These are phyloP conservation scores for Microctonus aethiopoides DNA, from an alignment of 2,888 invertebrate genomes.

Conservation along the genomic window DNA sequence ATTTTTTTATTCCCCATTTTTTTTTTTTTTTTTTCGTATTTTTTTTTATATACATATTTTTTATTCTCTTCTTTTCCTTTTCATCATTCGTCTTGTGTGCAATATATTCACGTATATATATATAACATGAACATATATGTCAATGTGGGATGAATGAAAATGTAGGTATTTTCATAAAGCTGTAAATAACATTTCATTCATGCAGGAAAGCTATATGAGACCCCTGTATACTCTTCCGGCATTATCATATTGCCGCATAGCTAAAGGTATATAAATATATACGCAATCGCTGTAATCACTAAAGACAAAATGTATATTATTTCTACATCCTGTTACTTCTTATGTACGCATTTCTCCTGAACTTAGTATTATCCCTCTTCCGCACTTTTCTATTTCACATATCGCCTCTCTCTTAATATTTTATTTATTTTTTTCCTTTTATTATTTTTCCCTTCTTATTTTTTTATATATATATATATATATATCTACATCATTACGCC, in stretches of 20 bases:
- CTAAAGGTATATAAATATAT: conserved; percentile 12
- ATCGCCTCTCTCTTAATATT: conserved; percentile 2
- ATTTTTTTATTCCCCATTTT: background rate
- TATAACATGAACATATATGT: conserved; percentile 34
- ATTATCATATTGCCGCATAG: conserved; percentile 39
- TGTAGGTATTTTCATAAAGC: conserved; percentile 52
- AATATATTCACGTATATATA: background rate
- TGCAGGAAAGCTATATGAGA: conserved; percentile 61
- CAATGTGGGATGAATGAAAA: conserved; percentile 58
- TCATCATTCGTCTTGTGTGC: background rate
- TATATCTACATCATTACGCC: background rate
- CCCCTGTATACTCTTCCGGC: conserved; percentile 48
- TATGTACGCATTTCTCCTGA: conserved; percentile 48
- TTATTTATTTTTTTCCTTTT: background rate
- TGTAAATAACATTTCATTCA: conserved; percentile 61
- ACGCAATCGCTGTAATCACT: conserved; percentile 38
- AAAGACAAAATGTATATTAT: conserved; percentile 56
- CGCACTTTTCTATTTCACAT: background rate
- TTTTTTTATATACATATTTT: too few relatives aligned
- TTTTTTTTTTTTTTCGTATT: background rate
- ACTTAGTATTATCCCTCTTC: conserved; percentile 31
- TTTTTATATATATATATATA: too few relatives aligned
- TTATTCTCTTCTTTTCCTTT: background rate
- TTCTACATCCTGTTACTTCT: conserved; percentile 57
- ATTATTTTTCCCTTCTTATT: too few relatives aligned